These are phyloP conservation scores for Aptenodytes patagonicus DNA, from an alignment of 2,113 vertebrate species.

Conservation along the genomic window DNA sequence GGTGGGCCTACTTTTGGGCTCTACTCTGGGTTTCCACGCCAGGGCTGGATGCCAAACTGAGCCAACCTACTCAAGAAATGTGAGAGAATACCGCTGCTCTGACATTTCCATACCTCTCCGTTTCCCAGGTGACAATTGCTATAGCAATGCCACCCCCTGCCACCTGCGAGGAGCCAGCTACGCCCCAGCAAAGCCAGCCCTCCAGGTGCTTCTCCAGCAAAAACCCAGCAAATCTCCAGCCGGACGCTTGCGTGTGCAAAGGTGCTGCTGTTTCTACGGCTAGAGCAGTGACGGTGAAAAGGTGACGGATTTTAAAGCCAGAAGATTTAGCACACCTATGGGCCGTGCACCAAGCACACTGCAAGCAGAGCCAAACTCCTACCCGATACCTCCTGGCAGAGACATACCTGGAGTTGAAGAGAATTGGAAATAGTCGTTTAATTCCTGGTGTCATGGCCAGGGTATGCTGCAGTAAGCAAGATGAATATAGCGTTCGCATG, in stretches of 20 bases:
- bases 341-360: neutral
- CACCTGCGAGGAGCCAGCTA: neutral
- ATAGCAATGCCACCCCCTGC: neutral
- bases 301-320: neutral
- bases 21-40: neutral
- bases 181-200: neutral
- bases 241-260: fast-evolving
- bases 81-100: neutral
- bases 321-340: neutral
- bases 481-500: fast-evolving
- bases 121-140: slow-evolving; percentile 15
- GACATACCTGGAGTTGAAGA: neutral
- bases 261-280: neutral
- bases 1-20: neutral
- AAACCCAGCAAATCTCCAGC: neutral
- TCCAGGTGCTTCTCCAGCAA: neutral
- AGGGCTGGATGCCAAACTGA: neutral
- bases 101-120: neutral
- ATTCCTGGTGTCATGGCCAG: neutral
- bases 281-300: fast-evolving
- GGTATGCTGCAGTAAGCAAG: neutral
- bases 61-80: neutral
- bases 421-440: neutral
- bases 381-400: neutral
- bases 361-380: neutral